These are phyloP conservation scores for Leguminivora glycinivorella DNA, from an alignment of 1,140 invertebrate genomes.

Conservation along the genomic window DNA sequence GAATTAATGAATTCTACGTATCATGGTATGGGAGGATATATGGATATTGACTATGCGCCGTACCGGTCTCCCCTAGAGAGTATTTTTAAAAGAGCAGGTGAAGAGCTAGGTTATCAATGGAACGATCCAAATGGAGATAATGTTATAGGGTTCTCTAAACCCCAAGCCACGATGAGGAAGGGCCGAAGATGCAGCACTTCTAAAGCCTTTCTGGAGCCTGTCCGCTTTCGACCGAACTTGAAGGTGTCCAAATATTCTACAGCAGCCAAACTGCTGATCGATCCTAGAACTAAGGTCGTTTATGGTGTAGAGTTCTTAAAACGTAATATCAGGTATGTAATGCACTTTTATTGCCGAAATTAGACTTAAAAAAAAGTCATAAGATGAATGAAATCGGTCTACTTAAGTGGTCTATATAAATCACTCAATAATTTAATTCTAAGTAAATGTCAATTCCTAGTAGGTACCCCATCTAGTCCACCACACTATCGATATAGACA, in stretches of 20 bases:
- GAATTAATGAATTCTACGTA: constrained; percentile 80
- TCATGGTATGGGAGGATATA: constrained; percentile 83
- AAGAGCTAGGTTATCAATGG: constrained; percentile 85
- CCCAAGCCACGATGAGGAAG: constrained; percentile 85
- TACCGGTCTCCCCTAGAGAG: constrained; percentile 81
- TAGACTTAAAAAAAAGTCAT: no score
- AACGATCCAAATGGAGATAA: constrained; percentile 83
- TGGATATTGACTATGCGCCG: constrained; percentile 83
- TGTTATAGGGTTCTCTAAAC: constrained; percentile 82
- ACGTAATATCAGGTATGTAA: constrained; percentile 67
- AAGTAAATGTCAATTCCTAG: no score
- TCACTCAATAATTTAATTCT: no score
- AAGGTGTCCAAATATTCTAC: constrained; percentile 84
- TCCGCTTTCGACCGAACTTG: constrained; percentile 83
- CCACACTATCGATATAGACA: no score
- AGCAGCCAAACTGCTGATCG: constrained; percentile 84
- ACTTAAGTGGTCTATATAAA: no score
- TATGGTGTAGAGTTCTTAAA: constrained; percentile 84
- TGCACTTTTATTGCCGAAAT: neutral
- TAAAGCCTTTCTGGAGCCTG: constrained; percentile 84
- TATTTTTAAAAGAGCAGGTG: constrained; percentile 83
- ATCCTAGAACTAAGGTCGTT: constrained; percentile 80
- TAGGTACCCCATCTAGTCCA: no score
- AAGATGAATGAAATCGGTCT: no score
- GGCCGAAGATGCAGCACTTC: constrained; percentile 85